Evolutionary conservation across 37 sponge, comb jelly and placozoan species (phyloP), one percentile per base, ranked within the genome.

Genomic region (Ianthella basta): DNA sequence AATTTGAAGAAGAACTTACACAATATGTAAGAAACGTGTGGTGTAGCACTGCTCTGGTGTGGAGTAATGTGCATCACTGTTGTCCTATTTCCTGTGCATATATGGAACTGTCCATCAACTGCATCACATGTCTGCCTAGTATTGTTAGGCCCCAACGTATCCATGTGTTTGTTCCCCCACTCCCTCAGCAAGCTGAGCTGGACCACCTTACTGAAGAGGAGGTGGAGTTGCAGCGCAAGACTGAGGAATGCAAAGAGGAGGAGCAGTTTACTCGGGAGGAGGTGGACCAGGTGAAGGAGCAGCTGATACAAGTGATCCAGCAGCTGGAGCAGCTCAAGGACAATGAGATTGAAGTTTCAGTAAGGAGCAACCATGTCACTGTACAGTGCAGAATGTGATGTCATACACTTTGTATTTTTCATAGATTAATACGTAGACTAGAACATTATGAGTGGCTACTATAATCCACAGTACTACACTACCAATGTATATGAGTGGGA

Each of bases 171-270:
- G n/a, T 19, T 24, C 40, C 85, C 38, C 34, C 75, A 37, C 54
- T 41, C 19, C 57, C 60, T 78, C 79, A 84, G 80, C 82, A 82
- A 24, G 36, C 67, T 34, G 72, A 80, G 56, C 55, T 88, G 53
- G 86, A 56, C 37, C 88, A 86, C 73, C 79, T 94, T 81, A 81
- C 87, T 85, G 72, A 69, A 21, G 50, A 89, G 87, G 63, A 88
- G 40, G 80, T 41, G 0, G 79, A 15, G 29, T 60, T 86, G 24
- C 14, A 53, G 39, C 69, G 35, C 35, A 60, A 86, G 90, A 80
- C 80, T 35, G 72, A n/a, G 65, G 53, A 21, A 32, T 59, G 79
- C 50, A 69, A 50, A 67, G 83, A 44, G 21, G 83, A 86, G 8
- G 27, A 38, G 21, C 24, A 32, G 27, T 29, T 59, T 32, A 34